Percentiles rank a stretch among this genome's conserved stretches.
Conservation (phyloP, 2,797 vertebrate genomes). For the Garrulus glandarius region DNA sequence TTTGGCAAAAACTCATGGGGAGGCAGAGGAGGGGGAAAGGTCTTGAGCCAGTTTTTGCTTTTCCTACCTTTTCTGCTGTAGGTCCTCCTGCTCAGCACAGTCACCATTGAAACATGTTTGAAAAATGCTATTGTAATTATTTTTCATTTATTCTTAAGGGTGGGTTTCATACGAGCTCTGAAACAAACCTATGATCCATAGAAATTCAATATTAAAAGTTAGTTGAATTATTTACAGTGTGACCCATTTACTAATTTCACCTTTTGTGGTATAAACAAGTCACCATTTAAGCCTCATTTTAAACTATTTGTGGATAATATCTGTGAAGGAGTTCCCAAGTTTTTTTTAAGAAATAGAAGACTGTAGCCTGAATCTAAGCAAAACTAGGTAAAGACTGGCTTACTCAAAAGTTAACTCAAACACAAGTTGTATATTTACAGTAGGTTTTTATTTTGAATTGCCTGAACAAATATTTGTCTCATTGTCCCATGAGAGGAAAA, state of each 20-base stretch:
- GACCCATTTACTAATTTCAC: background rate
- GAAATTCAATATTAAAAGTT: background rate
- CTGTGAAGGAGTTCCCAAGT: background rate
- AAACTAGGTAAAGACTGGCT: background rate
- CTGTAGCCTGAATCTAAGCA: background rate
- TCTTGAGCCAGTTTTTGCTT: background rate
- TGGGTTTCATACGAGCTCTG: background rate
- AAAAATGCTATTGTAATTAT: background rate
- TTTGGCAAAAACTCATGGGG: background rate
- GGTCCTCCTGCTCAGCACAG: background rate
- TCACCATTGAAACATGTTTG: background rate
- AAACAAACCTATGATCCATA: background rate
- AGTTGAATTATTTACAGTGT: background rate
- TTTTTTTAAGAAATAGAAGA: background rate
- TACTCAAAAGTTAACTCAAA: background rate
- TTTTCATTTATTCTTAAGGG: background rate
- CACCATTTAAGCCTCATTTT: slow-evolving; percentile 13
- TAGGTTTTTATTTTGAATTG: background rate
- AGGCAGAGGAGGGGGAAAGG: background rate
- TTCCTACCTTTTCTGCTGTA: background rate
- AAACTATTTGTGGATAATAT: background rate
- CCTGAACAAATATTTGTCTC: background rate
- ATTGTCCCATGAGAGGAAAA: background rate
- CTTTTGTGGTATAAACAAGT: background rate
- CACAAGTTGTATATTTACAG: background rate